Evolutionary conservation across 2,888 invertebrate genomes (phyloP).

Genomic region (Andrena hattorfiana): DNA sequence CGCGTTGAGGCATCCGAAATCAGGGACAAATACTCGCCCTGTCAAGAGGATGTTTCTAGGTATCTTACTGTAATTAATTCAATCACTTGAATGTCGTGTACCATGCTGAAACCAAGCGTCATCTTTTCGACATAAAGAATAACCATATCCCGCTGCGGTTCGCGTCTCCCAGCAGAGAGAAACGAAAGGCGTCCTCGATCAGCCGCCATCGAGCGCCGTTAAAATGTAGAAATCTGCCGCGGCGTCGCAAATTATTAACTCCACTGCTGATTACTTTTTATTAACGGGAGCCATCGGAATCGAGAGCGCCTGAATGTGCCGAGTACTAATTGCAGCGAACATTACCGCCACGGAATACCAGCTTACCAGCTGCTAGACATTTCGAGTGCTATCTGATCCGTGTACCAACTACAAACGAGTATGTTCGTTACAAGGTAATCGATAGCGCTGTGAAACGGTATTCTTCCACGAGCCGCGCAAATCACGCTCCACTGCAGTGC

Average conservation of each 20-base stretch:
- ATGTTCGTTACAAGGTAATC: constrained; percentile 33
- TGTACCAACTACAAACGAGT: constrained; percentile 25
- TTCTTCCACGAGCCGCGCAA: constrained; percentile 8
- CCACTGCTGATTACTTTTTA: constrained; percentile 46
- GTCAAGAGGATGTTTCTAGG: no score
- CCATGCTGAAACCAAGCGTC: no score
- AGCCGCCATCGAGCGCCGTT: neutral
- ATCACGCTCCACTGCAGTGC: neutral
- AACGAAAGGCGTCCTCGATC: no score
- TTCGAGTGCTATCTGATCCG: constrained; percentile 37
- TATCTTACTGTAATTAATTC: no score
- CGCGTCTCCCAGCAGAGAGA: no score
- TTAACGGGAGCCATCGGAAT: constrained; percentile 47
- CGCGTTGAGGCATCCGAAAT: neutral
- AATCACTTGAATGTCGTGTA: no score
- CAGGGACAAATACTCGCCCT: neutral
- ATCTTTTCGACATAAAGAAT: no score
- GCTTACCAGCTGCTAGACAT: constrained; percentile 27
- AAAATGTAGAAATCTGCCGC: neutral
- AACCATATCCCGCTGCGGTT: no score
- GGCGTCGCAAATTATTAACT: constrained; percentile 12
- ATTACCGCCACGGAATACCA: constrained; percentile 4
- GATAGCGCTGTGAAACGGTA: constrained; percentile 9
- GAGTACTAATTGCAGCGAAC: constrained; percentile 31
- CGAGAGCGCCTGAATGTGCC: constrained; percentile 36